Evolutionary conservation across 2,888 invertebrate species (phyloP), one percentile per base, ranked within the genome.

Genomic region (Odontomyia ornata): DNA sequence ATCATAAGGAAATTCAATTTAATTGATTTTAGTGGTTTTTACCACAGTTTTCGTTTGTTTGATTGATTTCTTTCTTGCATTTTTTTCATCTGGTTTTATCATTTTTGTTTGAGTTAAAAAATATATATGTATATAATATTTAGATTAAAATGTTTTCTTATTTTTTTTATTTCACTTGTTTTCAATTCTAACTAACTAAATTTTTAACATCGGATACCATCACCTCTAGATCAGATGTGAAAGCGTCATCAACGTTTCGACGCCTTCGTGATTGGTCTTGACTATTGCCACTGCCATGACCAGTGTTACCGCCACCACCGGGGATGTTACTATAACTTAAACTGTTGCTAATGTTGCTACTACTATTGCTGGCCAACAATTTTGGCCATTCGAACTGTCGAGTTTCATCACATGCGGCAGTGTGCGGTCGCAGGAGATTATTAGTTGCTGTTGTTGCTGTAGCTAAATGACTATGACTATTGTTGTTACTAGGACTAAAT

Each of bases 181-280:
- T 36, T 36, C 30, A 69, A 69, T 76, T 77, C 83, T 86, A 86
- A 85, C 86, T 86, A 83, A 86, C 85, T 83, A 87, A 80, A 81
- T 86, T 86, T 81, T 86, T 86, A 77, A 86, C 82, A 80, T 87
- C 87, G 25, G 86, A 86, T 60, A 86, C 83, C 82, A 84, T 85
- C 46, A 86, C 85, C 82, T 87, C 87, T 75, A 86, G 81, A 80
- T 87, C 86, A 67, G 87, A 85, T 64, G 85, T 84, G 78, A 79
- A 56, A 1, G 77, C 64, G 18, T 79, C 78, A 43, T 80, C 78
- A n/a, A 67, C 75, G 28, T 76, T 36, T n/a, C 36, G 30, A 60
- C 23, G 52, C 9, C 73, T 23, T 57, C 62, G 65, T 28, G 46
- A 46, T 43, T 62, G 56, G 25, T 62, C 57, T 0, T 67, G 28